phyloP scores from a whole-genome alignment of 2,888 invertebrate species.

The Neoascia interrupta region DNA sequence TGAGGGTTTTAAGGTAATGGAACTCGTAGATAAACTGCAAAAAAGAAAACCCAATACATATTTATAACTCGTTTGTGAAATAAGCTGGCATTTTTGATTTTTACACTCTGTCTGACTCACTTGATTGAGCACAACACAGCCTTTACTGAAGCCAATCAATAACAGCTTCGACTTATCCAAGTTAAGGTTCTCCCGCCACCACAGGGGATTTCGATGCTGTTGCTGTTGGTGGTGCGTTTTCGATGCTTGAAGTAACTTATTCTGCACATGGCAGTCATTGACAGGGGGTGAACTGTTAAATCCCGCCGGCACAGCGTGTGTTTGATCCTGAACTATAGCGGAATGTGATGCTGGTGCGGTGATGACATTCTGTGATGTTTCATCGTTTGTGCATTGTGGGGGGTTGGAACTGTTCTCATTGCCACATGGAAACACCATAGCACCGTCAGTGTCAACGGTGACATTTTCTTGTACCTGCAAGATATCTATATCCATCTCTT shows the following conservation, averaged over 20 bases:
- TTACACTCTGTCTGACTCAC: constrained; percentile 79
- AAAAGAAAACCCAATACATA: neutral
- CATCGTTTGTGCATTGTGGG: constrained; percentile 48
- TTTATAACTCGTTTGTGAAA: no score
- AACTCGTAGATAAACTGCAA: constrained; percentile 89
- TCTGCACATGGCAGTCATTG: constrained; percentile 58
- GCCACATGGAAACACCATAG: constrained; percentile 72
- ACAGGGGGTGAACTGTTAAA: constrained; percentile 50
- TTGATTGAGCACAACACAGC: constrained; percentile 94
- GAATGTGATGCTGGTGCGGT: constrained; percentile 43
- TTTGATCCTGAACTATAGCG: constrained; percentile 53
- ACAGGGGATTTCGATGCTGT: constrained; percentile 79
- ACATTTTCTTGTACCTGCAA: constrained; percentile 81
- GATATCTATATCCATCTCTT: constrained; percentile 83
- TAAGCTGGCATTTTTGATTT: constrained; percentile 74
- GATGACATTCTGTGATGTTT: constrained; percentile 60
- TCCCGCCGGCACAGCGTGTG: constrained; percentile 44
- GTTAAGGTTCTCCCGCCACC: constrained; percentile 83
- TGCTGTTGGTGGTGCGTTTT: constrained; percentile 67
- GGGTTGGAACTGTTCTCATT: constrained; percentile 63
- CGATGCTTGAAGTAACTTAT: constrained; percentile 56
- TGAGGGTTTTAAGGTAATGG: constrained; percentile 85
- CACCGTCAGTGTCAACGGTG: constrained; percentile 78
- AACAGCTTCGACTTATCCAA: constrained; percentile 83
- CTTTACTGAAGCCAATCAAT: constrained; percentile 94